Evolutionary conservation across 2,888 invertebrate species (phyloP), one percentile per base, ranked within the genome.

Genomic region (Scaeva pyrastri): DNA sequence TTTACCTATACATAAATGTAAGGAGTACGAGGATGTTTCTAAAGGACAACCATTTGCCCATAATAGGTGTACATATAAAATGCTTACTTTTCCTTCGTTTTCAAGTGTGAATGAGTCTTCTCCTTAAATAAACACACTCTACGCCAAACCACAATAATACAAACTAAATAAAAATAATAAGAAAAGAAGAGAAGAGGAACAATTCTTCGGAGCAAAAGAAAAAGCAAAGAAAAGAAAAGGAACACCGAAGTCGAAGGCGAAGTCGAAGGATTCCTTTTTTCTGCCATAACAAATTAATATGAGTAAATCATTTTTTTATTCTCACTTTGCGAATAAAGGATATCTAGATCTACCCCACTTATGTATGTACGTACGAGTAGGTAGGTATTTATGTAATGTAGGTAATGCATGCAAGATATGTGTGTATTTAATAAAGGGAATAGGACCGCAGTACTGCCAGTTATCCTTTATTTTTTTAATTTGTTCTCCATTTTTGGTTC

Each of bases 41-140:
- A 52, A n/a, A 14, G 52, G 52, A 23, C 52, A n/a, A 52, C 23
- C 14, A 52, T 26, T 50, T 52, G 52, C 23, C 52, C 52, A 52
- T 16, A 43, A 14, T 14, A 52, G 14, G 26, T 23, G 23, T 23
- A 52, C 14, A 52, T 52, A 52, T 26, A 52, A 52, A 52, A 52
- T 52, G 14, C 23, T 23, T 52, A 26, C 52, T 52, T 26, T 7
- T 23, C 14, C 23, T 52, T 52, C 2, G 14, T n/a, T 52, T 23
- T 52, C 52, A 52, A 52, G 52, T 52, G 52, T 52, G 52, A 26
- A 52, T 26, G 52, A 52, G 52, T 52, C 23, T 52, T 52, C 52
- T 52, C 23, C 52, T 52, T 52, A 52, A 52, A 52, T 52, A 52
- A 52, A 52, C 52, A 52, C 23, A 26, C 52, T 26, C 14, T 8